Evolutionary conservation across 1,140 invertebrate genomes (phyloP).

Genomic region (Caenorhabditis latens): DNA sequence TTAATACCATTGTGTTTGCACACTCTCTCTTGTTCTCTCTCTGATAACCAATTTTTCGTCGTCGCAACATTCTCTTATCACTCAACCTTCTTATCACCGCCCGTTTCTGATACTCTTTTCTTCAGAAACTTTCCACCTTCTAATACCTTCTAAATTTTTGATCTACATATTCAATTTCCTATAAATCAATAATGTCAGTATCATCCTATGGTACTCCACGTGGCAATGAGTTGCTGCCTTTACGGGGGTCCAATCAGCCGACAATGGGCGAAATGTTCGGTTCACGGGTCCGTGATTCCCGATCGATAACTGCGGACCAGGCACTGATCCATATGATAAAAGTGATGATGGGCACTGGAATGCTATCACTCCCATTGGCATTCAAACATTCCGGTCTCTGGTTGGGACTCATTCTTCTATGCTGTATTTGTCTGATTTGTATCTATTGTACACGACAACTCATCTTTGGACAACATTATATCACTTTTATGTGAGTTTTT

Average conservation of each 20-base stretch:
- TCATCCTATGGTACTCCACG: constrained; percentile 54
- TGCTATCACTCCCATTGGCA: constrained; percentile 73
- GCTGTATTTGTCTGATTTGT: constrained; percentile 72
- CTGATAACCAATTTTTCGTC: neutral
- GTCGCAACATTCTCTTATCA: constrained; percentile 8
- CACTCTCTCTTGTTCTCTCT: neutral
- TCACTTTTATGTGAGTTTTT: constrained; percentile 68
- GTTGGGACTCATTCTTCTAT: constrained; percentile 70
- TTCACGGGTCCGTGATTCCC: constrained; percentile 13
- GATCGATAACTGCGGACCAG: constrained; percentile 65
- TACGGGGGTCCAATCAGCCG: constrained; percentile 48
- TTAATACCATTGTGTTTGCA: neutral
- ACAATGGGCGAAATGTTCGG: constrained; percentile 64
- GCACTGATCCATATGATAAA: constrained; percentile 78
- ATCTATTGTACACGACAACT: constrained; percentile 74
- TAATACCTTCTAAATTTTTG: neutral
- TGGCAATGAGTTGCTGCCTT: constrained; percentile 60
- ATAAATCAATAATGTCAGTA: constrained; percentile 53
- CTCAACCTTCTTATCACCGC: neutral
- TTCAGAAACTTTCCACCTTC: neutral
- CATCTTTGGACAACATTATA: constrained; percentile 73
- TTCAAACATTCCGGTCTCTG: constrained; percentile 76
- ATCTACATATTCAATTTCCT: neutral
- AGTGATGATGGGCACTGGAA: constrained; percentile 75
- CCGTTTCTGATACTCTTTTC: neutral